Percentiles rank a stretch among this genome's conserved stretches.
These are phyloP conservation scores for Notarius quadriscutis DNA, from an alignment of 2,113 vertebrate species.

Conservation along the genomic window DNA sequence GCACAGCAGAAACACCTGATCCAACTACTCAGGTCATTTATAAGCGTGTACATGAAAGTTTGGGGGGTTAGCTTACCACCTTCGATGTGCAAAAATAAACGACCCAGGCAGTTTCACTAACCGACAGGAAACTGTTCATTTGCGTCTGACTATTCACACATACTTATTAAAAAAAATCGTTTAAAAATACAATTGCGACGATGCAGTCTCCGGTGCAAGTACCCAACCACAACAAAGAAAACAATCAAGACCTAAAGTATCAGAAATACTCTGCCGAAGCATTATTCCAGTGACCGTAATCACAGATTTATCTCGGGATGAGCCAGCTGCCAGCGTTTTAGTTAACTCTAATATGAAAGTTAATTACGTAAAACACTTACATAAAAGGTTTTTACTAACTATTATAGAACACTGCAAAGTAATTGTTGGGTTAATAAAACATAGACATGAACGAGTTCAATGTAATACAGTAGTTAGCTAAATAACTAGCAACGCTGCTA, in stretches of 20 bases:
- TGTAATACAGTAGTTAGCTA: not conserved
- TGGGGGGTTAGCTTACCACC: not conserved
- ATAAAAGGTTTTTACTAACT: not conserved
- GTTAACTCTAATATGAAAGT: not conserved
- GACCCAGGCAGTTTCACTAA: not conserved
- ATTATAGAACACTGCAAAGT: too few relatives aligned
- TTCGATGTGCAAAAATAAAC: not conserved
- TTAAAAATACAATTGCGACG: not conserved
- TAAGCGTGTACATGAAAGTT: too few relatives aligned
- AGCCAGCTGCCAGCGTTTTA: not conserved
- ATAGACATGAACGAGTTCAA: not conserved
- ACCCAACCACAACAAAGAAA: not conserved
- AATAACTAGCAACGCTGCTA: slow-evolving; percentile 42
- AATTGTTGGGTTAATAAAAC: not conserved
- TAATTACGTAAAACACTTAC: not conserved
- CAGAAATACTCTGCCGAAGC: not conserved
- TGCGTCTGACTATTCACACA: not conserved
- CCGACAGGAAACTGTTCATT: not conserved
- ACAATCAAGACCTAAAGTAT: not conserved
- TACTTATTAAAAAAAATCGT: not conserved
- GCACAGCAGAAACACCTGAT: too few relatives aligned
- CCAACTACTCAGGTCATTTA: too few relatives aligned
- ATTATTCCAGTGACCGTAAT: not conserved
- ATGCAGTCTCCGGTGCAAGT: not conserved
- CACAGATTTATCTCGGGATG: not conserved